Conservation (phyloP, 2,113 vertebrate species). For the Pygathrix nemaeus region DNA sequence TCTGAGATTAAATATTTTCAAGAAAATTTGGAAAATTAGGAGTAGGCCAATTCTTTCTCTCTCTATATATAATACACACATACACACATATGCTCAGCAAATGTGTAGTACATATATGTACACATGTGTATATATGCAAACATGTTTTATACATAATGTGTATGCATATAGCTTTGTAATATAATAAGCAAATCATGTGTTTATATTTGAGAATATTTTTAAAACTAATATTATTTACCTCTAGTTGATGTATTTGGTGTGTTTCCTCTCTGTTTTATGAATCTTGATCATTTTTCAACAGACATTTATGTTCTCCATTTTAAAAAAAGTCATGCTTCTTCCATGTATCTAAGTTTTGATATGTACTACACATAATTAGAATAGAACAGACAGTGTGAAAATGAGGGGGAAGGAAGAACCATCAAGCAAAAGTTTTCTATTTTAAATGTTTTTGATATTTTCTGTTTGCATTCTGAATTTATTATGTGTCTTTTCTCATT, state of each 20-base stretch:
- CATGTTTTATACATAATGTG: background rate
- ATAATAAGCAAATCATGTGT: background rate
- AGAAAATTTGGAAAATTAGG: background rate
- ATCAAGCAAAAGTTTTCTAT: background rate
- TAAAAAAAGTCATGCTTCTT: slow-evolving; percentile 34
- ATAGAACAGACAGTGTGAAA: slow-evolving; percentile 40
- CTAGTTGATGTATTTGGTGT: background rate
- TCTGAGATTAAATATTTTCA: background rate
- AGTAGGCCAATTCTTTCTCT: background rate
- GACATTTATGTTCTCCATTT: background rate
- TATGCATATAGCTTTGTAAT: background rate
- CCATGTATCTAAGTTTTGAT: slow-evolving; percentile 35
- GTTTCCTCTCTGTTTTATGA: background rate
- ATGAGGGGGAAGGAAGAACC: background rate
- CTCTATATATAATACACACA: background rate
- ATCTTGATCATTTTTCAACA: slow-evolving; percentile 29
- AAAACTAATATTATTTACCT: background rate
- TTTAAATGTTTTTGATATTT: slow-evolving; percentile 53
- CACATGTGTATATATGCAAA: background rate
- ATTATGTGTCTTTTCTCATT: background rate
- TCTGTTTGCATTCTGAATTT: background rate
- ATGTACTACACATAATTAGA: background rate
- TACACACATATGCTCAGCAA: background rate
- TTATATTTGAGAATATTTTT: background rate
- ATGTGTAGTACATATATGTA: background rate